Conservation (phyloP, 2,113 vertebrate species). For the Egretta garzetta region DNA sequence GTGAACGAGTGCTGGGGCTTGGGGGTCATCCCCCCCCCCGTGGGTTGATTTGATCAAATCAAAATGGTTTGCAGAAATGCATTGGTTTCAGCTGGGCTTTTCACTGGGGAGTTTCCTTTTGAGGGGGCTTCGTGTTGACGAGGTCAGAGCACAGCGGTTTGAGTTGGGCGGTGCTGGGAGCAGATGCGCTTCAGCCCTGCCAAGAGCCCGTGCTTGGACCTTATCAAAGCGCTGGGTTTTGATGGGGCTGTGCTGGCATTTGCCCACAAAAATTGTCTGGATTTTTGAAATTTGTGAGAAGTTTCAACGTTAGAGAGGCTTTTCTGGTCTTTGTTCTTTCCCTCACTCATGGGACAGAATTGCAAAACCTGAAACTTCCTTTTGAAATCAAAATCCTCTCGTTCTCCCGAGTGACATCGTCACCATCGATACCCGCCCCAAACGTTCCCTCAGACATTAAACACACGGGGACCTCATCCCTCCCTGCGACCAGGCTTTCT, state of each 20-base stretch:
- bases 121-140: background rate
- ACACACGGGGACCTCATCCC: background rate
- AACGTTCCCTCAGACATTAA: fast-evolving
- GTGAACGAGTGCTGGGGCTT: background rate
- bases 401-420: fast-evolving
- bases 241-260: background rate
- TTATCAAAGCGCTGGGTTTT: background rate
- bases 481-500: background rate
- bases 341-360: background rate
- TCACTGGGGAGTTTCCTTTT: background rate
- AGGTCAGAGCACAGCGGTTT: background rate
- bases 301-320: background rate
- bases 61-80: background rate
- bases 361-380: background rate
- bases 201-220: background rate
- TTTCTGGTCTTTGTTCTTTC: background rate
- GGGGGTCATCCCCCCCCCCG: fast-evolving
- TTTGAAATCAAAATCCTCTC: background rate
- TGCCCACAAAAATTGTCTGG: fast-evolving
- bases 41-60: background rate
- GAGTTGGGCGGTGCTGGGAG: background rate
- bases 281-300: too few relatives aligned
- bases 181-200: background rate
- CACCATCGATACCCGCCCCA: background rate
- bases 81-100: background rate